Percentiles rank a stretch among this genome's conserved stretches.
Evolutionary conservation across 2,888 invertebrate species (phyloP).

Genomic region (Ditula angustiorana): DNA sequence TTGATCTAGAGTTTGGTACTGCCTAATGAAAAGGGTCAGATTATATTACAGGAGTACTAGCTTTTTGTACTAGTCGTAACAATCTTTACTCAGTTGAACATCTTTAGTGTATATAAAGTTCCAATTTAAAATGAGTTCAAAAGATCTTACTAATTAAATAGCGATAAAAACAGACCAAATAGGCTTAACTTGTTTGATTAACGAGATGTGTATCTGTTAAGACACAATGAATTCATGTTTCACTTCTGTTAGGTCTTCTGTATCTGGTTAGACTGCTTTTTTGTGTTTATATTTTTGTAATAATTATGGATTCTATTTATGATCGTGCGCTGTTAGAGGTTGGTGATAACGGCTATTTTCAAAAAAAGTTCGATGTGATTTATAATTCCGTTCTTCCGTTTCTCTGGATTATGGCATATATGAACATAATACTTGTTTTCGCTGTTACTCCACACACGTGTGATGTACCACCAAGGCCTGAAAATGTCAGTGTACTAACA

Average conservation of each 20-base stretch:
- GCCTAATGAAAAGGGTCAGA: too few species aligned
- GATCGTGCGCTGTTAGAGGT: conserved; percentile 63
- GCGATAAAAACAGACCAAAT: conserved; percentile 23
- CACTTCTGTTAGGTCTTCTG: conserved; percentile 1
- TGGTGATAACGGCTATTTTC: conserved; percentile 72
- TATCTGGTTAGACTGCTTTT: not conserved
- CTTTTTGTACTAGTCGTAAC: not conserved
- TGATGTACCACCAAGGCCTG: conserved; percentile 62
- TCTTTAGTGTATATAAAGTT: not conserved
- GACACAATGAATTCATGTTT: not conserved
- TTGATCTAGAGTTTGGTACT: too few species aligned
- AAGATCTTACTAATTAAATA: not conserved
- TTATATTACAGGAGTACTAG: not conserved
- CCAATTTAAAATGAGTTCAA: not conserved
- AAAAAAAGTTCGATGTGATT: conserved; percentile 70
- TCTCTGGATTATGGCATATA: conserved; percentile 69
- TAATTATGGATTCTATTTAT: conserved; percentile 59
- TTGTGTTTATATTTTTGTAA: not conserved
- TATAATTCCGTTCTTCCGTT: conserved; percentile 68
- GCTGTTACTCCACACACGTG: conserved; percentile 75
- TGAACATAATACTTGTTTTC: conserved; percentile 72
- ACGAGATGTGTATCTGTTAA: conserved; percentile 8
- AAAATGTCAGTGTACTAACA: conserved; percentile 56
- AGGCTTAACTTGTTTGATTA: conserved; percentile 21
- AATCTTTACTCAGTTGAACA: not conserved